These are phyloP conservation scores for Protophormia terraenovae DNA, from an alignment of 2,888 invertebrate species.

Conservation along the genomic window DNA sequence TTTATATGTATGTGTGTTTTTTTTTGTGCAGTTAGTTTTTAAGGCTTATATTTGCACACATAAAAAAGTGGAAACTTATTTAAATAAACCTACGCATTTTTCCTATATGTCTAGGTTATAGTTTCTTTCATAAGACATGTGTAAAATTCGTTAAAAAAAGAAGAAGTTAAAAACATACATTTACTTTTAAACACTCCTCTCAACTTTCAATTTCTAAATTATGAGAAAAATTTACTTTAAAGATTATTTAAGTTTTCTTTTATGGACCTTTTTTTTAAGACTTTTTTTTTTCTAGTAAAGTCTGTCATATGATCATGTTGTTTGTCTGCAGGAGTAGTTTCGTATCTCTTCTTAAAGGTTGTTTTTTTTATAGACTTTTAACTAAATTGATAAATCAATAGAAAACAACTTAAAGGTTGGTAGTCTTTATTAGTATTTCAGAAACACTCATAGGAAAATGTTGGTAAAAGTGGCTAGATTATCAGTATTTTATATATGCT, in stretches of 20 bases:
- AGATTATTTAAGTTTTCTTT: conserved; percentile 17
- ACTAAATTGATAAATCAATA: conserved; percentile 41
- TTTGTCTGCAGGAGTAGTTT: background rate
- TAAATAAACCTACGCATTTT: conserved; percentile 44
- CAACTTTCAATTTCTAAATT: conserved; percentile 65
- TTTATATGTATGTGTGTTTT: background rate
- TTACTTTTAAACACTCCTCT: conserved; percentile 28
- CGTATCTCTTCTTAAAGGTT: background rate
- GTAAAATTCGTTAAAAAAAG: background rate
- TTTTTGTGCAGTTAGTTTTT: background rate
- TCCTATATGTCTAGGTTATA: background rate
- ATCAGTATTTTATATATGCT: too few species aligned
- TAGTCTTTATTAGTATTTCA: conserved; percentile 7
- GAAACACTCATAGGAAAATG: conserved; percentile 12
- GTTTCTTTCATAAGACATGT: background rate
- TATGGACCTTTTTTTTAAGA: background rate
- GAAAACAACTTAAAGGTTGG: conserved; percentile 1
- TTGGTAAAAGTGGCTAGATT: too few species aligned
- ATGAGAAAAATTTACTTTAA: conserved; percentile 36
- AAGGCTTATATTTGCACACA: background rate
- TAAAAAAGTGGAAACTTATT: background rate
- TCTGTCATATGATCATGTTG: conserved; percentile 47
- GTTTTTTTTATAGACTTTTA: conserved; percentile 23
- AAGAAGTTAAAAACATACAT: background rate
- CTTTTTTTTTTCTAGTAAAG: background rate